Conservation (phyloP, 1,140 invertebrate species). For the Antheraea pernyi region DNA sequence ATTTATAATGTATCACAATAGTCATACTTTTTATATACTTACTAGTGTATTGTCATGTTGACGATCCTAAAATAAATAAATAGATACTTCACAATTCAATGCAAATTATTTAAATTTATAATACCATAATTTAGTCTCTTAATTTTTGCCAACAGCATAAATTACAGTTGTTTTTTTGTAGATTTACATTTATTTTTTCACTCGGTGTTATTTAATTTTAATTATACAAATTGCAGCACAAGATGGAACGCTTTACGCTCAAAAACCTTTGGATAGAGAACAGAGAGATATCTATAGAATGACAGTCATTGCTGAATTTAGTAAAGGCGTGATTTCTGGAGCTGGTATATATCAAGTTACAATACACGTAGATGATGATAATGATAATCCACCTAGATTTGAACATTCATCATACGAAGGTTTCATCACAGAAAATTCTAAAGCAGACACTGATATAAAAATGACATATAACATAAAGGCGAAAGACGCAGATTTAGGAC, state of each 20-base stretch:
- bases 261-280: conserved; percentile 88
- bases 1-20: too few species aligned
- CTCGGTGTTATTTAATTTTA: background rate
- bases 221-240: conserved; percentile 52
- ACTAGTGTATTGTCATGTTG: too few species aligned
- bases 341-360: conserved; percentile 88
- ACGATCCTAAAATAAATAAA: too few species aligned
- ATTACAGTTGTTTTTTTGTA: too few species aligned
- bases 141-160: too few species aligned
- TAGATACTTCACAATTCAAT: too few species aligned
- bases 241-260: conserved; percentile 89
- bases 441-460: conserved; percentile 85
- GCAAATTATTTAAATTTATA: too few species aligned
- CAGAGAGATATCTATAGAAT: conserved; percentile 86
- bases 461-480: conserved; percentile 84
- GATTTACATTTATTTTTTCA: background rate
- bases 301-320: conserved; percentile 89
- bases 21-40: too few species aligned
- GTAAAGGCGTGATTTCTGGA: conserved; percentile 82
- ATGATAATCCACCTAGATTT: conserved; percentile 94
- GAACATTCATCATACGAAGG: conserved; percentile 86
- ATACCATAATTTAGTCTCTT: too few species aligned
- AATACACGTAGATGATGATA: conserved; percentile 92
- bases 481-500: conserved; percentile 88
- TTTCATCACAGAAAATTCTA: conserved; percentile 88